phyloP scores from a whole-genome alignment of 2,888 invertebrate genomes.

The Hipparchia semele region DNA sequence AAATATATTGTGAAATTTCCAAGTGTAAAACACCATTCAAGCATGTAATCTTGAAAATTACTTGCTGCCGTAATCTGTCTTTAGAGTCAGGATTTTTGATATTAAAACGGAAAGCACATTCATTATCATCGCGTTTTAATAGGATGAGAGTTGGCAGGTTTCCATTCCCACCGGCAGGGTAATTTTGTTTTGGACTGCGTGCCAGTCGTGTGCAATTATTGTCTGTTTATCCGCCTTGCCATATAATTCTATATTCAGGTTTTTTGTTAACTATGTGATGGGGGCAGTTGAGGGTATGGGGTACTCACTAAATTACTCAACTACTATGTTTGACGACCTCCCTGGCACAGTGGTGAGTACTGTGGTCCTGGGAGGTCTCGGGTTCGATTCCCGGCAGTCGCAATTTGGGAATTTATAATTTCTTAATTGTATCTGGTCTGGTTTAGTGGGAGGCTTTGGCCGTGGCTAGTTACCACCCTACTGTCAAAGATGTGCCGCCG shows the following conservation, averaged over 20 bases:
- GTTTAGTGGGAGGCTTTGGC: too few relatives aligned
- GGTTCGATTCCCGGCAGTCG: too few relatives aligned
- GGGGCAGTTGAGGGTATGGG: too few relatives aligned
- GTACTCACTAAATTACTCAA: too few relatives aligned
- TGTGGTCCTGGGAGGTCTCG: too few relatives aligned
- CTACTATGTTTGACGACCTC: too few relatives aligned
- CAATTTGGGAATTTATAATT: too few relatives aligned
- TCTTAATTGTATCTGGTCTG: too few relatives aligned
- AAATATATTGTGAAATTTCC: not conserved
- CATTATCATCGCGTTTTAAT: slow-evolving; percentile 74
- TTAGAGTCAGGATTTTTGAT: slow-evolving; percentile 40
- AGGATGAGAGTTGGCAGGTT: slow-evolving; percentile 76
- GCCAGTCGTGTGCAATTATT: slow-evolving; percentile 42
- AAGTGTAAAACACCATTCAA: not conserved
- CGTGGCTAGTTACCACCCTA: too few relatives aligned
- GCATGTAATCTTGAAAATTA: not conserved
- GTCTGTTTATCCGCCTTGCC: not conserved
- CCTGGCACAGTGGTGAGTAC: too few relatives aligned
- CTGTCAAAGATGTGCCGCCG: too few relatives aligned
- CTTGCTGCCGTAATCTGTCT: slow-evolving; percentile 23
- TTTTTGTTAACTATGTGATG: too few relatives aligned
- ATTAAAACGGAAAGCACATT: slow-evolving; percentile 57
- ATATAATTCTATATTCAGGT: not conserved
- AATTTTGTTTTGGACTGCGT: slow-evolving; percentile 74
- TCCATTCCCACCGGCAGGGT: slow-evolving; percentile 62